Base-by-base conservation (phyloP, 1,140 invertebrate species). In the Calliopsis andreniformis region DNA sequence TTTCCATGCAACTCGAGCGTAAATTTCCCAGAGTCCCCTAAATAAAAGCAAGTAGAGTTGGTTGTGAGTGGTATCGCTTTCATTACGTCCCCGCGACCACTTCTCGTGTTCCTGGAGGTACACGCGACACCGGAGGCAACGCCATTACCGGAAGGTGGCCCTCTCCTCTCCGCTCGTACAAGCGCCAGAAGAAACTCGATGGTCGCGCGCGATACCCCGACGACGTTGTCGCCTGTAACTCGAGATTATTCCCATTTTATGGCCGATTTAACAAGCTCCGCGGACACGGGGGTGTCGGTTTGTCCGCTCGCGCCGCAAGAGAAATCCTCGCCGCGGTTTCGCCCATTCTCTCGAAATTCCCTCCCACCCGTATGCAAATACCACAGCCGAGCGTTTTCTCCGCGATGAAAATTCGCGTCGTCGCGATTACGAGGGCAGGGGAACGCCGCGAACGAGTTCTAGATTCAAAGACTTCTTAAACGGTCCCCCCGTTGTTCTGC, bases 211-310 rank as follows among this genome's bases (percentile, higher is more conserved):
- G 39, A 45, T 45, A 68, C n/a, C 58, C 68, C 70, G 43, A 62
- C 49, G 35, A 68, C 62, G 70, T n/a, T 43, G 78, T 82, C 67
- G 76, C 79, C 51, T 81, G 87, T 88, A 88, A 90, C 84, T 85
- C 72, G 84, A 89, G 81, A 89, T 89, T 88, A 87, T 87, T 86
- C 78, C 79, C 78, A 83, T 89, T 91, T 91, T 84, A 89, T 85
- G 63, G 79, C 47, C 83, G 77, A 89, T 90, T 90, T 88, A 89
- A 89, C 85, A 86, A 86, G 85, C 82, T 55, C 71, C 81, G 61
- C 78, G 71, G 12, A 72, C 63, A 76, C 56, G 55, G 78, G 61
- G 30, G 49, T 45, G 55, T 35, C 35, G 66, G 23, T 68, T 49
- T 56, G 35, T 66, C 49, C 42, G 43, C 47, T 14, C 3, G n/a